A percentile compares a stretch with the other conserved stretches of the same genome.
These are phyloP conservation scores for Odontocolon sp. DNA, from an alignment of 2,888 invertebrate genomes.

Conservation along the genomic window DNA sequence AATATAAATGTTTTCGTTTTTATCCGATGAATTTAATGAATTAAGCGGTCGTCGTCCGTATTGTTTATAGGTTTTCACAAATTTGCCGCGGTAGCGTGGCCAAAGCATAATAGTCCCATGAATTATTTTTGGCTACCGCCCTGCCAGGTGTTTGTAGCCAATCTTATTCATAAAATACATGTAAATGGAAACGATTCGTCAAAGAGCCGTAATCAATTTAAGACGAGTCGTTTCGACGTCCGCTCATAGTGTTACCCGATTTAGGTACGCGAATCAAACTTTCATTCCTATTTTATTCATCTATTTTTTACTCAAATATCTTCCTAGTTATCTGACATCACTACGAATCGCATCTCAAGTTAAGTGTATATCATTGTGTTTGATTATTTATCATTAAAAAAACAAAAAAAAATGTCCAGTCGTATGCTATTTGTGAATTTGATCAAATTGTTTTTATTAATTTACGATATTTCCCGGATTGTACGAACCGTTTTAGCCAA, in stretches of 20 bases:
- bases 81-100: not conserved
- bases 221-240: conserved; percentile 30
- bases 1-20: conserved; percentile 28
- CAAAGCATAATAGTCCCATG: not conserved
- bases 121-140: not conserved
- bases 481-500: too few species aligned
- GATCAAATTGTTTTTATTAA: too few species aligned
- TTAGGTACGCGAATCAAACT: conserved; percentile 40
- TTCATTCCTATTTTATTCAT: conserved; percentile 47
- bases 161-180: too few species aligned
- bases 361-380: not conserved
- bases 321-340: conserved; percentile 28
- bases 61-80: not conserved
- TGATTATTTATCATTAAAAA: not conserved
- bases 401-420: conserved; percentile 7
- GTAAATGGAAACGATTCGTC: too few species aligned
- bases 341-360: conserved; percentile 4
- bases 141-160: too few species aligned
- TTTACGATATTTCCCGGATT: too few species aligned
- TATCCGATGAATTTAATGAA: not conserved
- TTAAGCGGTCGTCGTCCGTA: not conserved
- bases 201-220: conserved; percentile 40
- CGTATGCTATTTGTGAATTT: too few species aligned
- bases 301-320: conserved; percentile 33
- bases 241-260: conserved; percentile 19